Conservation (phyloP, 2,888 invertebrate species). For the Eristalinus sepulchralis region DNA sequence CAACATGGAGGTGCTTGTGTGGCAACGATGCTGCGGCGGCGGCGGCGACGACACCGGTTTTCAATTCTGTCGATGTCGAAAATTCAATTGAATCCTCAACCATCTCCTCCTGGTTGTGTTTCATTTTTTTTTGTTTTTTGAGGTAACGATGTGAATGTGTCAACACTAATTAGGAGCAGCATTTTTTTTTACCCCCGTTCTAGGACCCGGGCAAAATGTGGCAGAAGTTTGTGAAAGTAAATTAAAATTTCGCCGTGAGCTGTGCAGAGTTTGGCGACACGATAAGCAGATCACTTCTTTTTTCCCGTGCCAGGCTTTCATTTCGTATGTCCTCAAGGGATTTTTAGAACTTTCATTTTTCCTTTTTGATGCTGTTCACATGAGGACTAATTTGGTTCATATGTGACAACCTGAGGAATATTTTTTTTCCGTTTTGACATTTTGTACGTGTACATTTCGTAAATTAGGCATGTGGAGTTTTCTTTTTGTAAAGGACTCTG, state of each 20-base stretch:
- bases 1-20: not conserved
- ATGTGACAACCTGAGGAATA: not conserved
- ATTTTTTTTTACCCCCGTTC: not conserved
- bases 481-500: too few relatives aligned
- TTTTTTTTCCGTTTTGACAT: not conserved
- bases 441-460: too few relatives aligned
- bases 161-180: constrained; percentile 13
- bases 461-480: too few relatives aligned
- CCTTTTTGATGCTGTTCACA: not conserved
- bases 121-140: not conserved
- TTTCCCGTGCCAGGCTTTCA: not conserved
- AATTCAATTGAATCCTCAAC: constrained; percentile 34
- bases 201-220: not conserved
- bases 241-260: not conserved
- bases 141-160: constrained; percentile 1
- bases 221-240: constrained; percentile 1
- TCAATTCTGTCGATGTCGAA: constrained; percentile 11
- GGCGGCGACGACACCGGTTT: not conserved
- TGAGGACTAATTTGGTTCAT: not conserved
- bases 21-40: not conserved
- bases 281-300: not conserved
- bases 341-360: not conserved
- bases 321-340: not conserved
- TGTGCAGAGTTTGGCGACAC: not conserved
- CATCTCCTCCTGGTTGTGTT: not conserved